Evolutionary conservation across 2,113 vertebrate species (phyloP), one percentile per base, ranked within the genome.

Genomic region (Thalassoma bifasciatum): DNA sequence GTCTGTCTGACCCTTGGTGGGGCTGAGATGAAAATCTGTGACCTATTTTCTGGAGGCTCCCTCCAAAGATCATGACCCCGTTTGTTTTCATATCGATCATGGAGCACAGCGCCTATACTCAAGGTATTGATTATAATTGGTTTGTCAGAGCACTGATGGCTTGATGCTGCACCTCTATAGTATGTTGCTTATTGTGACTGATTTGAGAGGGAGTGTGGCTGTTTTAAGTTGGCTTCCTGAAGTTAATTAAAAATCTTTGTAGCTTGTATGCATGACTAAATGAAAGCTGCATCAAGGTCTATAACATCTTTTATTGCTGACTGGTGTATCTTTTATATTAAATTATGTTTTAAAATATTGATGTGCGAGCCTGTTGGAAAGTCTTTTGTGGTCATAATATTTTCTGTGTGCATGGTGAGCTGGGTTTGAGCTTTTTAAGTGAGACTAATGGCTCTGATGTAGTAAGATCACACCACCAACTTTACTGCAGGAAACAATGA

Each of bases 41-140:
- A 71, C 53, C 56, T 72, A 24, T 36, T 62, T 75, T 69, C 50
- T 22, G 34, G 16, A 5, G 21, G 38, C 58, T 67, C 42, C 44
- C 38, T 51, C 26, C 13, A 23, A 58, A 62, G 80, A 79, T 77
- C 71, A 74, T 56, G 61, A 75, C 79, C 66, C 60, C 59, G 44
- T 64, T 36, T 17, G 68, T n/a, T 23, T 50, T 67, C 57, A 24
- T 46, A 88, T 87, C 49, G 80, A 87, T 88, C 63, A 34, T 12
- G 50, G 61, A 47, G 42, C 51, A 72, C 68, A 71, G 78, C 82
- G 37, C 23, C 50, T 72, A 34, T 52, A 71, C 66, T 46, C 47
- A 21, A 11, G 52, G 21, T 65, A 89, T 92, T 65, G 90, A 88
- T 90, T 79, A 70, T n/a, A 56, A 36, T 64, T 24, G 19, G 73